phyloP scores from a whole-genome alignment of 1,140 invertebrate genomes.

The Helicoverpa zea region DNA sequence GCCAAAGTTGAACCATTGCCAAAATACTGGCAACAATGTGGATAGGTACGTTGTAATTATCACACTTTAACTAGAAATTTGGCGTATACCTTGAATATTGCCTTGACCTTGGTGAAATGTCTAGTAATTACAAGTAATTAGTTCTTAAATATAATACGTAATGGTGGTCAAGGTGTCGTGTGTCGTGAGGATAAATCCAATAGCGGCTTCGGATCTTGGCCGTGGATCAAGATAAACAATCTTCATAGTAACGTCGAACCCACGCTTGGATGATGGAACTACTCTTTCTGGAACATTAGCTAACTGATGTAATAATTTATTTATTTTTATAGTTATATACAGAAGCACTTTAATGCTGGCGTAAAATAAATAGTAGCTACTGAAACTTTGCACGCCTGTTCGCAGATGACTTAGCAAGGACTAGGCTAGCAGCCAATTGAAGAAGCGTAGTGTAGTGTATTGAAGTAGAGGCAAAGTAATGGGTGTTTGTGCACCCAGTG shows the following conservation, averaged over 20 bases:
- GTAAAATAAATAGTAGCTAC: not conserved
- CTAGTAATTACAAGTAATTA: conserved; percentile 59
- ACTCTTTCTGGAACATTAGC: conserved; percentile 54
- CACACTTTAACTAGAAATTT: conserved; percentile 34
- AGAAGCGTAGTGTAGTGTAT: not conserved
- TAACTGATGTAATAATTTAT: conserved; percentile 49
- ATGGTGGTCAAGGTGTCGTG: conserved; percentile 67
- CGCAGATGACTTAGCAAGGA: not conserved
- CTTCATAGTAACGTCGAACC: conserved; percentile 36
- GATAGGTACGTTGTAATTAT: conserved; percentile 26
- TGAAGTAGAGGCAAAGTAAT: no score
- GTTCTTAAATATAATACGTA: conserved; percentile 54
- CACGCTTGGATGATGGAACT: conserved; percentile 55
- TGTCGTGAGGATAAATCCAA: conserved; percentile 58
- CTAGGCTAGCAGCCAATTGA: not conserved
- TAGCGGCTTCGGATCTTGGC: conserved; percentile 60
- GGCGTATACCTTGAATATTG: conserved; percentile 4
- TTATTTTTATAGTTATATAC: conserved; percentile 32
- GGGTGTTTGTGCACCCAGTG: no score
- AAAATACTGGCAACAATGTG: conserved; percentile 26
- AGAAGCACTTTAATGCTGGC: conserved; percentile 15
- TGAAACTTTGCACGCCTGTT: conserved; percentile 1
- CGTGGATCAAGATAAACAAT: conserved; percentile 69
- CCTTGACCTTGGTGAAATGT: conserved; percentile 50
- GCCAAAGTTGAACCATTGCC: conserved; percentile 31